These are phyloP conservation scores for Paracentrotus lividus DNA, from an alignment of 53 echinoderm and acorn worm species.

Conservation along the genomic window DNA sequence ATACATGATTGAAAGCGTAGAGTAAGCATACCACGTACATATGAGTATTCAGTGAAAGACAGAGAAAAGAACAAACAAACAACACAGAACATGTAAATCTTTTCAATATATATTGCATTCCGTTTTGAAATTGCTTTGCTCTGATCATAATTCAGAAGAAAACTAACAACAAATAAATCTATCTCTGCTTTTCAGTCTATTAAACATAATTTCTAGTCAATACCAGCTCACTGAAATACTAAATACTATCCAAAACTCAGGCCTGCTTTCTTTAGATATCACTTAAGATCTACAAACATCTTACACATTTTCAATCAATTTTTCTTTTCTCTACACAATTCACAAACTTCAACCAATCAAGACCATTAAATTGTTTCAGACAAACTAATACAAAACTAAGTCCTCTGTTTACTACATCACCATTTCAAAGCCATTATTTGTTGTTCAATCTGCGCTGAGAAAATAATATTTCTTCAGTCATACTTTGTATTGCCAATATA, in stretches of 20 bases:
- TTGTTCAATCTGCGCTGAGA: not conserved
- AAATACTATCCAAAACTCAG: not conserved
- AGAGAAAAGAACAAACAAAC: not conserved
- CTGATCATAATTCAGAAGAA: not conserved
- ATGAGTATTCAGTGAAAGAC: slow-evolving; percentile 6
- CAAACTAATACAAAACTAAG: not conserved
- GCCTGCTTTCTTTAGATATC: not conserved
- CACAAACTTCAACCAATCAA: not conserved
- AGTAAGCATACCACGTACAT: not conserved
- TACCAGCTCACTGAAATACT: not conserved
- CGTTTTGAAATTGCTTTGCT: not conserved
- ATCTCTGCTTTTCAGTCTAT: not conserved
- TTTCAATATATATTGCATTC: not conserved
- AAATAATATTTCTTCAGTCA: no score
- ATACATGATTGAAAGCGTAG: not conserved
- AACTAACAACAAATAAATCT: not conserved
- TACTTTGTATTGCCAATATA: no score
- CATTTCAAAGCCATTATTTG: not conserved
- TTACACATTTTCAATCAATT: not conserved
- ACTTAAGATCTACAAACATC: not conserved
- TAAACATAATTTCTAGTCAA: not conserved
- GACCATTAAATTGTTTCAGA: not conserved
- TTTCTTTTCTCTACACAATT: not conserved
- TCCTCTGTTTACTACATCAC: not conserved
- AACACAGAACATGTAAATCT: slow-evolving; percentile 4